Conservation (phyloP, 2,797 vertebrate genomes). For the Acanthis flammea region DNA sequence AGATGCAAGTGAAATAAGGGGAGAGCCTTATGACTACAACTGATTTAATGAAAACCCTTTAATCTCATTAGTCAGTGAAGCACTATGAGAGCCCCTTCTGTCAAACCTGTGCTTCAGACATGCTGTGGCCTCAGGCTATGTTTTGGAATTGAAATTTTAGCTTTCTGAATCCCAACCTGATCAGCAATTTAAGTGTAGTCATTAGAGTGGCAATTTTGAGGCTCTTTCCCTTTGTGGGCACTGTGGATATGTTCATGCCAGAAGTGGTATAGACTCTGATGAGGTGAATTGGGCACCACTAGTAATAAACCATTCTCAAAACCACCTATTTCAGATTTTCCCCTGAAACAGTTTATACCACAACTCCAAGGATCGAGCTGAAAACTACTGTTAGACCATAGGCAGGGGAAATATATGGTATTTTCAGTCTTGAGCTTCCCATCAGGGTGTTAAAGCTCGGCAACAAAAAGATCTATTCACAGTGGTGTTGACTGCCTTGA, state of each 20-base stretch:
- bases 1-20: slow-evolving; percentile 45
- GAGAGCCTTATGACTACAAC: slow-evolving; percentile 49
- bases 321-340: neutral
- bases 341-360: neutral
- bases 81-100: slow-evolving; percentile 27
- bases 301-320: slow-evolving; percentile 5
- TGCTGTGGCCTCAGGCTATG: slow-evolving; percentile 39
- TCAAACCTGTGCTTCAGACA: slow-evolving; percentile 48
- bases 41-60: slow-evolving; percentile 54
- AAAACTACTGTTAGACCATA: neutral
- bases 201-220: slow-evolving; percentile 23
- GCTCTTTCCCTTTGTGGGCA: neutral
- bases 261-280: neutral
- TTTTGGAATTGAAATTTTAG: slow-evolving; percentile 52
- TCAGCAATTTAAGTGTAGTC: slow-evolving; percentile 26
- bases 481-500: neutral
- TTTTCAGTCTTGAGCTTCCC: neutral
- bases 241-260: neutral
- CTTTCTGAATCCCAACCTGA: slow-evolving; percentile 35
- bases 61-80: slow-evolving; percentile 46
- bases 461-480: neutral
- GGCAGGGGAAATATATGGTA: neutral
- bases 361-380: neutral
- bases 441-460: neutral
- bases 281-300: neutral